Conservation (phyloP, 2,888 invertebrate genomes). For the Pyralis farinalis region DNA sequence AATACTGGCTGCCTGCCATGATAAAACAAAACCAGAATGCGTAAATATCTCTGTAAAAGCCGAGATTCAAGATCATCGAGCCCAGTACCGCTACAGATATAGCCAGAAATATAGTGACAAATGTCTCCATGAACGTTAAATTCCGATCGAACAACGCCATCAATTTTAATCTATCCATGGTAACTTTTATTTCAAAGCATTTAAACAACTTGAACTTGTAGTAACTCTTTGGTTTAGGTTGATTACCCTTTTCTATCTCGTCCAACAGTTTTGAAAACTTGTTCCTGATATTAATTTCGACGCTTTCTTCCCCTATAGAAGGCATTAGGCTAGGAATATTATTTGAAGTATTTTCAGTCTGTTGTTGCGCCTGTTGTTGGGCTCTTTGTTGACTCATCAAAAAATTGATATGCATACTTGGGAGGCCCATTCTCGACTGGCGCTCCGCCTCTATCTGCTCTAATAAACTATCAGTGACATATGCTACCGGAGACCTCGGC, state of each 20-base stretch:
- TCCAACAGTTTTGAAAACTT: conserved; percentile 80
- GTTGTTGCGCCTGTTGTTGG: conserved; percentile 51
- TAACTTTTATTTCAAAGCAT: conserved; percentile 86
- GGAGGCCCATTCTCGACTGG: conserved; percentile 68
- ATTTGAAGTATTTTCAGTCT: conserved; percentile 47
- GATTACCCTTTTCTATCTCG: conserved; percentile 75
- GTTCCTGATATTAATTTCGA: conserved; percentile 76
- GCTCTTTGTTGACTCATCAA: conserved; percentile 64
- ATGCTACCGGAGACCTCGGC: conserved; percentile 68
- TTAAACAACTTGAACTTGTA: conserved; percentile 89
- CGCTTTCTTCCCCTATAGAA: conserved; percentile 78
- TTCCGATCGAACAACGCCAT: conserved; percentile 97
- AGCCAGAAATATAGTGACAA: conserved; percentile 91
- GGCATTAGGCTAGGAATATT: conserved; percentile 70
- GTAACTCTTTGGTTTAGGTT: conserved; percentile 82
- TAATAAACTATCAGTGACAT: conserved; percentile 69
- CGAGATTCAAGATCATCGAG: conserved; percentile 89
- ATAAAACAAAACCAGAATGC: conserved; percentile 98
- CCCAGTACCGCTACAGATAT: conserved; percentile 93
- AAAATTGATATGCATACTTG: conserved; percentile 75
- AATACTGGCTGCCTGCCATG: conserved; percentile 99
- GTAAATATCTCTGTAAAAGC: conserved; percentile 94
- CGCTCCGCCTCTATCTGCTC: conserved; percentile 74
- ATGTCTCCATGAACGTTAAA: conserved; percentile 89
- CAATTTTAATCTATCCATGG: conserved; percentile 95